Evolutionary conservation across 1,140 invertebrate genomes (phyloP), one percentile per base, ranked within the genome.

Genomic region (Pollicipes pollicipes): DNA sequence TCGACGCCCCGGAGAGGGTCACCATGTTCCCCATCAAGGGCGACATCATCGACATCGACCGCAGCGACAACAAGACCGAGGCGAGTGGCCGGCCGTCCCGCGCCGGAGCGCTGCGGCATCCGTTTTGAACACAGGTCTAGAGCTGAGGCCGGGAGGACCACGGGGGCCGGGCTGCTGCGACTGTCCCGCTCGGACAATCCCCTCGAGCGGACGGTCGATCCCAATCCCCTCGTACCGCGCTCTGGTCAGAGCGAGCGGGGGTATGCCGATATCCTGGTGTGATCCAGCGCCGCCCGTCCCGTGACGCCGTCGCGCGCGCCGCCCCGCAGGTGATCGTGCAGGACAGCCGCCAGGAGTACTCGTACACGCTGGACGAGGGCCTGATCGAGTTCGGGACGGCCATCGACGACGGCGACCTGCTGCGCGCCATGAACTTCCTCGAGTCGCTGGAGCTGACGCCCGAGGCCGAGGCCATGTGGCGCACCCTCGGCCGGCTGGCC

Each of bases 341-440:
- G 70, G 88, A 90, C 73, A 83, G 86, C 10, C 81, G 84, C 29
- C 82, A 83, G 69, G 83, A 84, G 73, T 79, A 86, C 30, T 83
- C 83, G 26, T 87, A 89, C 76, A 79, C 86, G 35, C 78, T 97
- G 66, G 93, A 97, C 77, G 90, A 93, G 80, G 88, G 89, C 1
- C 80, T 95, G 0, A 93, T 97, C 66, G 93, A 96, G 78, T 97
- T 97, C 78, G 89, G 94, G n/a, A 97, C 94, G 0, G 95, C 95
- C 0, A 83, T 98, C 2, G 91, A 97, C 76, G 93, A 94, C 77
- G 92, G 90, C 68, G 94, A 99, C 76, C 90, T 95, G 74, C 84
- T 85, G 1, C 85, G 93, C 58, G 96, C 96, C 28, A 86, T 97
- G 0, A 80, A 88, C 58, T 99, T 96, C 77, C 80, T 99, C 64